These are phyloP conservation scores for Zapus hudsonius DNA, from an alignment of 2,113 vertebrate species.

Conservation along the genomic window DNA sequence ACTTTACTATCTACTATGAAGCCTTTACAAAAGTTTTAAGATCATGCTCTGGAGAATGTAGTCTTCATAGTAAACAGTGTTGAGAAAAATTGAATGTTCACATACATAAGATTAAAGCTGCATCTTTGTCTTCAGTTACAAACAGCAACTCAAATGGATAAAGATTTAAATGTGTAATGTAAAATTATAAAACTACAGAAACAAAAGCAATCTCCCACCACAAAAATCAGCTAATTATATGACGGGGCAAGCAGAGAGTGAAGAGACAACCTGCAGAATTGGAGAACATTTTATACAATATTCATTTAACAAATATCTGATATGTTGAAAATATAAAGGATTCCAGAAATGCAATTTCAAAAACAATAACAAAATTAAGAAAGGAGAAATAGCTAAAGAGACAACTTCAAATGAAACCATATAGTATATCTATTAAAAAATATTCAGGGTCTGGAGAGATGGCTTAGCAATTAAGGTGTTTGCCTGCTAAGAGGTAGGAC, in stretches of 20 bases:
- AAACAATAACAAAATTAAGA: not conserved
- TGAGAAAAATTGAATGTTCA: not conserved
- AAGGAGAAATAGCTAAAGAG: not conserved
- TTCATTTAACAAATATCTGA: not conserved
- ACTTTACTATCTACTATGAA: not conserved
- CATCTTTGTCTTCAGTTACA: not conserved
- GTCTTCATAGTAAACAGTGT: not conserved
- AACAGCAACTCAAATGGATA: not conserved
- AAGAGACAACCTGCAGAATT: not conserved
- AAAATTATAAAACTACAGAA: not conserved
- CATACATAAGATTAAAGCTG: not conserved
- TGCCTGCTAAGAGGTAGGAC: too few species aligned
- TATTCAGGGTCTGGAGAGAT: too few species aligned
- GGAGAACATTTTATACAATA: not conserved
- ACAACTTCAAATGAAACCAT: not conserved
- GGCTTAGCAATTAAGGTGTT: too few species aligned
- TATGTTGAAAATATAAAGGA: too few species aligned
- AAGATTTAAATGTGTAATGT: not conserved
- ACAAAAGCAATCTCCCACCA: not conserved
- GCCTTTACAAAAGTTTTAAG: not conserved
- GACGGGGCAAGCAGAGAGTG: not conserved
- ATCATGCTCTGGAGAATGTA: not conserved
- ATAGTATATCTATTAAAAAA: too few species aligned
- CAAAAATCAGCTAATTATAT: not conserved
- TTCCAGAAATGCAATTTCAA: not conserved